A percentile compares a stretch with the other conserved stretches of the same genome.
Conservation (phyloP, 2,888 invertebrate species). For the Eristalis intricaria region DNA sequence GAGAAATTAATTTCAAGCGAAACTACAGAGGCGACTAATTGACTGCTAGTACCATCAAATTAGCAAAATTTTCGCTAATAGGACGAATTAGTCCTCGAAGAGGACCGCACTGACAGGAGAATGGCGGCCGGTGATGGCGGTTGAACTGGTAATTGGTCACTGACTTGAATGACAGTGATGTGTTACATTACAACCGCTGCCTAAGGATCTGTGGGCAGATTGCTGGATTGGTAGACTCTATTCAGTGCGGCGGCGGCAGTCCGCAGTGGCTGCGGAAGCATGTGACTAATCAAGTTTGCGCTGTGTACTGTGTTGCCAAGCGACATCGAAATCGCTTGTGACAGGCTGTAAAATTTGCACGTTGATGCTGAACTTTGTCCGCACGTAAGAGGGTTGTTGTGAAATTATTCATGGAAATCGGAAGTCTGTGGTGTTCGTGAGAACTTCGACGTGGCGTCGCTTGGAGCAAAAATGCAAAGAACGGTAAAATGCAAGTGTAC, state of each 20-base stretch:
- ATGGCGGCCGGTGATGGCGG: background rate
- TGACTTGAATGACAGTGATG: background rate
- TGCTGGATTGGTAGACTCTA: background rate
- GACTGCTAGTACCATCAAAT: background rate
- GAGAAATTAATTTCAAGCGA: background rate
- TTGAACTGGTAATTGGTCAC: background rate
- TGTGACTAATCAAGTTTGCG: too few relatives aligned
- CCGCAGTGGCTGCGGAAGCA: too few relatives aligned
- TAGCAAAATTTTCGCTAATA: slow-evolving; percentile 1
- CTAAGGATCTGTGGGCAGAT: background rate
- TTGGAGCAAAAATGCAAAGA: too few relatives aligned
- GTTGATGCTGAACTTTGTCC: too few relatives aligned
- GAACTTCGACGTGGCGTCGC: too few relatives aligned
- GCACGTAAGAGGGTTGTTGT: too few relatives aligned
- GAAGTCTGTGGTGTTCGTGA: too few relatives aligned
- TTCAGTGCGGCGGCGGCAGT: background rate
- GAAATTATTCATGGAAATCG: too few relatives aligned
- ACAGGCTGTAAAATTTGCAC: too few relatives aligned
- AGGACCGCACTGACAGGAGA: background rate
- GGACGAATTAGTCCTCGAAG: background rate
- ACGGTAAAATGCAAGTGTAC: too few relatives aligned
- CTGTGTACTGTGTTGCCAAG: background rate
- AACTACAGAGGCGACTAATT: slow-evolving; percentile 11
- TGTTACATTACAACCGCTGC: background rate
- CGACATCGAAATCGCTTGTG: too few relatives aligned